phyloP scores from a whole-genome alignment of 1,140 invertebrate species.

The Drosophila lacteicornis region DNA sequence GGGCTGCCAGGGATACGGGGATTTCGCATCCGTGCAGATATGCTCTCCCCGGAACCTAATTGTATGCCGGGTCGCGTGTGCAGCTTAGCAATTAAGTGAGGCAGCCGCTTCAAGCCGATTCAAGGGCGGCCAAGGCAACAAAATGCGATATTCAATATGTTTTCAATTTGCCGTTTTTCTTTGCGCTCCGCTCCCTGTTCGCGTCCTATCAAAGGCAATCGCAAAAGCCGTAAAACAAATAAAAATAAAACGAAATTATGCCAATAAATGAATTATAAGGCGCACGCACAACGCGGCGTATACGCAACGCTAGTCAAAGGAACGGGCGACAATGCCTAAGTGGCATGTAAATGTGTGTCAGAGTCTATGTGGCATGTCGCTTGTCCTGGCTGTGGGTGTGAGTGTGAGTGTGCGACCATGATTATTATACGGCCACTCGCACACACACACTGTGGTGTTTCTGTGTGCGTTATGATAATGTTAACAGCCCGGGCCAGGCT shows the following conservation, averaged over 20 bases:
- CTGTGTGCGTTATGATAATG: constrained; percentile 77
- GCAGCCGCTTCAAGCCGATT: neutral
- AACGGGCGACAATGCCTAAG: constrained; percentile 65
- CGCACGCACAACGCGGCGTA: constrained; percentile 67
- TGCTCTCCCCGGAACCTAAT: constrained; percentile 40
- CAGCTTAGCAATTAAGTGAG: constrained; percentile 63
- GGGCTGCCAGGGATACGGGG: constrained; percentile 13
- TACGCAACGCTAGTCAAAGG: constrained; percentile 73
- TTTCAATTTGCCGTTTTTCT: constrained; percentile 68
- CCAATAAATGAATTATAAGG: constrained; percentile 82
- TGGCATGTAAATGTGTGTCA: constrained; percentile 69
- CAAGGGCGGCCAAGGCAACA: constrained; percentile 10
- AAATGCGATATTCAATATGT: constrained; percentile 77
- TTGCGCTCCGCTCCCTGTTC: neutral
- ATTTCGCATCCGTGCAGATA: neutral
- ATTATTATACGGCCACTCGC: constrained; percentile 70
- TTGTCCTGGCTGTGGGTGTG: constrained; percentile 4
- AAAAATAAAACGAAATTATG: constrained; percentile 82
- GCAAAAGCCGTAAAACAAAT: constrained; percentile 75
- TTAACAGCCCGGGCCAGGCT: constrained; percentile 68
- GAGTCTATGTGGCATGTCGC: constrained; percentile 21
- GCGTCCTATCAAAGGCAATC: constrained; percentile 62
- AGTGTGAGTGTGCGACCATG: constrained; percentile 54
- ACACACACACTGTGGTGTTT: constrained; percentile 10
- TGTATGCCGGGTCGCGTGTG: constrained; percentile 58